These are phyloP conservation scores for Athalia circularis DNA, from an alignment of 2,888 invertebrate genomes.

Conservation along the genomic window DNA sequence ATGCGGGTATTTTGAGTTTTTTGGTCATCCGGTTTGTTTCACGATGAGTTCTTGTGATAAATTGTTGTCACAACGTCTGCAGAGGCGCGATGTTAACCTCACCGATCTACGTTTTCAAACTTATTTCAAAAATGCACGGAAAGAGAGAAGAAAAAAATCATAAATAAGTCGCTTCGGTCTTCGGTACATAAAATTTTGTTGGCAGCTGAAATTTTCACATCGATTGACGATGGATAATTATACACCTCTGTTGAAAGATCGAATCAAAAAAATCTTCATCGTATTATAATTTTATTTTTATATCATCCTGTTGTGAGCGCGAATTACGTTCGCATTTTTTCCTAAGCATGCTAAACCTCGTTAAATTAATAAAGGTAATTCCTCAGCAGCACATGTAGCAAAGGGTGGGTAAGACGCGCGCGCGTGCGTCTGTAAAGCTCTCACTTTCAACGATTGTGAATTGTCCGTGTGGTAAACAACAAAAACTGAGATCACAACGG, in stretches of 20 bases:
- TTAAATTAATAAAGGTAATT: conserved; percentile 37
- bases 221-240: no score
- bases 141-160: neutral
- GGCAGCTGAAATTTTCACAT: no score
- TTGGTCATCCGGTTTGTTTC: conserved; percentile 44
- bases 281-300: neutral
- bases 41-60: conserved; percentile 39
- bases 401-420: conserved; percentile 12
- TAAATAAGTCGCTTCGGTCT: neutral
- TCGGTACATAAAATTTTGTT: neutral
- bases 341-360: conserved; percentile 23
- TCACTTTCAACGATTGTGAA: conserved; percentile 15
- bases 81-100: conserved; percentile 38
- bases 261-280: neutral
- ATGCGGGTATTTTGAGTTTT: conserved; percentile 44
- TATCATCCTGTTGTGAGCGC: conserved; percentile 37
- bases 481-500: neutral
- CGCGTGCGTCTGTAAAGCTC: conserved; percentile 7
- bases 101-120: conserved; percentile 13
- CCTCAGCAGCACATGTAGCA: neutral
- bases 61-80: conserved; percentile 25
- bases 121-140: conserved; percentile 21
- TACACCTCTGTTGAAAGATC: no score
- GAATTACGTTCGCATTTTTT: conserved; percentile 43
- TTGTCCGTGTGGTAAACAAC: no score